Percentiles rank a stretch among this genome's conserved stretches.
Evolutionary conservation across 2,797 vertebrate species (phyloP).

Genomic region (Gila robusta): DNA sequence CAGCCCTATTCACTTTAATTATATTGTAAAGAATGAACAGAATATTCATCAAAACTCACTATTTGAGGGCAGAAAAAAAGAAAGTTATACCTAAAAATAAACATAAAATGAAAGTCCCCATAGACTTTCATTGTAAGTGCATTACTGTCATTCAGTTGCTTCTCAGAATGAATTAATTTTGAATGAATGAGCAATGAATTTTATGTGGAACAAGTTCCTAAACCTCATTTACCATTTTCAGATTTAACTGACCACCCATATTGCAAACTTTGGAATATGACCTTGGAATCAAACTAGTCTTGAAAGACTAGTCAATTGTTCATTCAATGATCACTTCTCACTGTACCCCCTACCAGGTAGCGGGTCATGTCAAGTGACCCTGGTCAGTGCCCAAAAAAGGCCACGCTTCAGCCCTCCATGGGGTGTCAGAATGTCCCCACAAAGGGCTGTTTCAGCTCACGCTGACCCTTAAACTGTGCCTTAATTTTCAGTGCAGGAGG

Average conservation of each 20-base stretch:
- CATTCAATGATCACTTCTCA: slow-evolving; percentile 53
- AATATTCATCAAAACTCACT: neutral
- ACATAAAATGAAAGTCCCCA: neutral
- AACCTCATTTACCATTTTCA: neutral
- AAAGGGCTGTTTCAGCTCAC: slow-evolving; percentile 72
- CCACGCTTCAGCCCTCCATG: slow-evolving; percentile 71
- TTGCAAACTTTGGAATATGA: slow-evolving; percentile 15
- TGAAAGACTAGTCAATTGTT: slow-evolving; percentile 52
- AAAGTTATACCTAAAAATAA: neutral
- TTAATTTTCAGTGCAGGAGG: slow-evolving; percentile 70
- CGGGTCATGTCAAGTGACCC: slow-evolving; percentile 64
- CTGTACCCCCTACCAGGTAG: slow-evolving; percentile 53
- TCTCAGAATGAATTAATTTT: neutral
- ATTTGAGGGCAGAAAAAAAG: neutral
- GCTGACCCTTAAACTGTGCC: slow-evolving; percentile 78
- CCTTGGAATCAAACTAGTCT: slow-evolving; percentile 24
- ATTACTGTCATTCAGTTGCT: neutral
- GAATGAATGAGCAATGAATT: neutral
- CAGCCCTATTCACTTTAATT: neutral
- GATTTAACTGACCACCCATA: slow-evolving; percentile 64
- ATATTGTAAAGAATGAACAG: neutral
- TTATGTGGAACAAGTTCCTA: neutral
- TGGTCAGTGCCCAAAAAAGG: slow-evolving; percentile 61
- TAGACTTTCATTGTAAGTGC: neutral
- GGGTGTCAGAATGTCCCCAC: slow-evolving; percentile 76